Evolutionary conservation across 2,888 invertebrate species (phyloP), one percentile per base, ranked within the genome.

Genomic region (Ypsolopha scabrella): DNA sequence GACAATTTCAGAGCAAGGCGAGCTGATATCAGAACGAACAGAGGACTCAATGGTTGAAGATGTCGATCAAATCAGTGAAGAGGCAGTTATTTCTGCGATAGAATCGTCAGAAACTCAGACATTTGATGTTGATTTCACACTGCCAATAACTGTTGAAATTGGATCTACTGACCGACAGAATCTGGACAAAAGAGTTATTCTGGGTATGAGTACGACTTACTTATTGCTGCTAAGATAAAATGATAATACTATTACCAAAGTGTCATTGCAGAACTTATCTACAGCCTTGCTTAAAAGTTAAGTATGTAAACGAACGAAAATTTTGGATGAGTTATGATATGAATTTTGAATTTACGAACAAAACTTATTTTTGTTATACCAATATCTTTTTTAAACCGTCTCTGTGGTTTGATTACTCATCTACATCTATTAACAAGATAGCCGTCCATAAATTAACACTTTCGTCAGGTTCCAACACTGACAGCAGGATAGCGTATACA

Each of bases 111-210:
- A 79, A 55, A 67, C 76, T 6, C 75, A 73, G 35, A 64, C 78
- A 51, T 74, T 70, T 50, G 75, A 79, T 52, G 66, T 85, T 39
- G 81, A 86, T 53, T 80, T 70, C 50, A 82, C 78, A 9, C 63
- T 71, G 24, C 75, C 80, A 0, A 72, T 86, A 35, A 79, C 80
- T 34, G 77, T 86, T 51, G 85, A 86, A 55, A 80, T 86, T 49
- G 85, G 85, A 9, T 75, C 73, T 0, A 64, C 70, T 2, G 85
- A 85, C 51, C 71, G 73, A 52, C 75, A 77, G 34, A 73, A 74
- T 33, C 80, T 79, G 58, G 83, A 82, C 54, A 75, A 65, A 52
- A 80, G 75, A 58, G 71, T 83, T 52, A 67, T 75, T 56, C 65
- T 82, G 60, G 81, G 85, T 82, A 56, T 55, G 52, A 37, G 41